Evolutionary conservation across 2,797 vertebrate genomes (phyloP), one percentile per base, ranked within the genome.

Genomic region (Decapterus maruadsi): DNA sequence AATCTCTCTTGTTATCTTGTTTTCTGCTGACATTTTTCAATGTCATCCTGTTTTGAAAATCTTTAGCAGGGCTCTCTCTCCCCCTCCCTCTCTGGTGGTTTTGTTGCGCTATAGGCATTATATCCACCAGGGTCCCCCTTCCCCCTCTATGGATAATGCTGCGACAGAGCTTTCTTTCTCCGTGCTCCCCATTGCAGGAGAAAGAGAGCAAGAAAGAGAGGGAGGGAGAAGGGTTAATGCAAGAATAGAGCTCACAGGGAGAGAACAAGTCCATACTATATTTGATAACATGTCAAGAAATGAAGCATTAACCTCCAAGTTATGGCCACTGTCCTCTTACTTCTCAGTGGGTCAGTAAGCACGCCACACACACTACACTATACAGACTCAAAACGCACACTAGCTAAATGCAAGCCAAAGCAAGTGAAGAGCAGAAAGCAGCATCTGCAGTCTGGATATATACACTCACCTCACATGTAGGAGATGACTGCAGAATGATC

Each of bases 131-230:
- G 70, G 78, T 83, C 61, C 82, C 85, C 83, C 85, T 80, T 71
- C 85, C 83, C 87, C 85, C 84, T 84, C 77, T 73, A 60, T 85
- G 81, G 88, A 87, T 85, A 86, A 83, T 82, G 87, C 90, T 89
- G 89, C 81, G 78, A 89, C 85, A 91, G 86, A 87, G 85, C 61
- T 84, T 90, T 87, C 77, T 74, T 83, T 81, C 75, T 82, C 64
- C 64, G 63, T 78, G 80, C 62, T 31, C 60, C 64, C 73, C 58
- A 51, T 76, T 4, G 54, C 51, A 66, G 54, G 43, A 36, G 58
- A 61, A 68, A 79, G 20, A 19, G 22, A n/a, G 59, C 42, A 61
- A 68, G 62, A 22, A 43, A 63, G 53, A 29, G 66, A 68, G 62
- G n/a, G 62, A 62, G 61, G 17, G 34, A 53, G 64, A 55, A 9